Evolutionary conservation across 1,140 invertebrate genomes (phyloP), one percentile per base, ranked within the genome.

Genomic region (Ips nitidus): DNA sequence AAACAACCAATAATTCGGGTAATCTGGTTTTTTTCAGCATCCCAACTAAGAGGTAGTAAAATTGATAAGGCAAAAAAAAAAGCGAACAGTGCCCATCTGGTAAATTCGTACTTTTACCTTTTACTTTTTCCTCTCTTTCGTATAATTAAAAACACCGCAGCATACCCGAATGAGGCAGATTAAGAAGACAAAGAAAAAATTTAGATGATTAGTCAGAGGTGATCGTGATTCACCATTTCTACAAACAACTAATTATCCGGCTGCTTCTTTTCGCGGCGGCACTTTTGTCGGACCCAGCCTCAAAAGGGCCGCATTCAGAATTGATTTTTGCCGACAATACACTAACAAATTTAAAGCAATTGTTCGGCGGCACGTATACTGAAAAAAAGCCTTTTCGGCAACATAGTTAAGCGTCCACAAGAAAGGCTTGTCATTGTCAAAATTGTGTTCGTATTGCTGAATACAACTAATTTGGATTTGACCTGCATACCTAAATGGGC

Each of bases 211-310:
- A 2, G 22, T 22, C 22, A 22, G 47, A 47, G 59, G 4, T 40
- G 41, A 64, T 53, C 62, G 38, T 64, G 62, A 64, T 40, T 55
- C 62, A 41, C 50, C 39, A 55, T 55, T 55, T 53, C 62, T 64
- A 41, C 52, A 52, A 64, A 64, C 62, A 64, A 64, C 62, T 64
- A 64, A 64, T 64, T 53, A 64, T 42, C 47, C 45, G 39, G 7
- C 62, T 64, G 22, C 62, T 64, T 64, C 62, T 53, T 40, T 55
- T 40, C 62, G 41, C 41, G 50, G 62, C 62, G 62, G 62, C 47
- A 52, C 62, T 39, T 64, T 64, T 64, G 62, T 64, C 62, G 62
- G 62, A 37, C 50, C 41, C 39, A 36, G 6, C 22, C 4, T 52
- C 47, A 64, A 64, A 64, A 41, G 22, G 38, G n/a, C 47, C 8